Conservation (phyloP, 53 echinoderm and acorn worm species). For the Actinopyga echinites region DNA sequence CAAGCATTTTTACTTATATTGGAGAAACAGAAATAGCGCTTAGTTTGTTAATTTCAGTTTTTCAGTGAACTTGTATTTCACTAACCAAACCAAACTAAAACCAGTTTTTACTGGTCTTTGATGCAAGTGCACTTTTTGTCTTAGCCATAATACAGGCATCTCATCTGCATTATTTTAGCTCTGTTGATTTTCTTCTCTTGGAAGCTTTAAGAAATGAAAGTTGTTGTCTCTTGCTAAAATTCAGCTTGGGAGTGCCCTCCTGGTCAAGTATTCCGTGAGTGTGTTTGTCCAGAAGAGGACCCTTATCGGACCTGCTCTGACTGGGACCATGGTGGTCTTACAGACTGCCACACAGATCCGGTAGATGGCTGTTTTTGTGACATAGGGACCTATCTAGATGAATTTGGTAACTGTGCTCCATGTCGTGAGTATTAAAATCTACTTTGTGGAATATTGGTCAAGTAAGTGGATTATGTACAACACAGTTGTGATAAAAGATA, state of each 20-base stretch:
- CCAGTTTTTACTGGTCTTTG: too few relatives aligned
- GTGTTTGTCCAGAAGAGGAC: constrained; percentile 40
- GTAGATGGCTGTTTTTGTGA: constrained; percentile 37
- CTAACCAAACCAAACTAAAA: too few relatives aligned
- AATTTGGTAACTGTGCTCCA: background rate
- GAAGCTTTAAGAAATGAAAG: too few relatives aligned
- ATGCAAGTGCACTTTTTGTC: too few relatives aligned
- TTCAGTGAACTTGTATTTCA: too few relatives aligned
- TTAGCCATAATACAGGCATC: too few relatives aligned
- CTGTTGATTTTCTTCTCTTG: too few relatives aligned
- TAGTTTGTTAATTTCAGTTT: too few relatives aligned
- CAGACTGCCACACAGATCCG: constrained; percentile 1
- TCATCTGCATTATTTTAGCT: too few relatives aligned
- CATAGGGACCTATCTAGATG: constrained; percentile 20
- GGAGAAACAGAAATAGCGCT: too few relatives aligned
- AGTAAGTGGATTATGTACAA: background rate
- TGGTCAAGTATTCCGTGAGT: constrained; percentile 24
- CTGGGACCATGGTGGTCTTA: constrained; percentile 9
- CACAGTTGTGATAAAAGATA: background rate
- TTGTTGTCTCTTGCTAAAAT: too few relatives aligned
- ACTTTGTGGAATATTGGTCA: background rate
- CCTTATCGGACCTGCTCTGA: constrained; percentile 17
- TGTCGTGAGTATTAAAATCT: constrained; percentile 19
- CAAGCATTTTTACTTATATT: too few relatives aligned
- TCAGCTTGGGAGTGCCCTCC: constrained; percentile 32